These are phyloP conservation scores for Bradypodion ventrale DNA, from an alignment of 2,797 vertebrate genomes.

Conservation along the genomic window DNA sequence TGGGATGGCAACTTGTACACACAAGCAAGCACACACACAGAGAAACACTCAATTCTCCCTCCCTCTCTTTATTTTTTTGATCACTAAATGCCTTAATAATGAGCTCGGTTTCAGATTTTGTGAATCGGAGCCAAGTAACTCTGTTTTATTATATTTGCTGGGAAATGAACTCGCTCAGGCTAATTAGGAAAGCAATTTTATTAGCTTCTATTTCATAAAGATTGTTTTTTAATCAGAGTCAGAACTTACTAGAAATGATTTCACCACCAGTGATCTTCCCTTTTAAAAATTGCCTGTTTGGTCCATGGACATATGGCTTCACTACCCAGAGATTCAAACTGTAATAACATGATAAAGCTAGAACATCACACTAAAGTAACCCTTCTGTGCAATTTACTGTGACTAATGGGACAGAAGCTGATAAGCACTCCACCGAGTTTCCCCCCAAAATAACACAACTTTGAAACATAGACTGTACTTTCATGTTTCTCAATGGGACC, in stretches of 20 bases:
- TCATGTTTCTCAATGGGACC: background rate
- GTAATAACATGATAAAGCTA: slow-evolving; percentile 64
- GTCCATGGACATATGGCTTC: slow-evolving; percentile 61
- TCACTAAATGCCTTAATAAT: slow-evolving; percentile 83
- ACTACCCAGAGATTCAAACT: slow-evolving; percentile 65
- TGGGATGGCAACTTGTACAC: slow-evolving; percentile 79
- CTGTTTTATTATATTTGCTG: slow-evolving; percentile 85
- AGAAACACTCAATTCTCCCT: slow-evolving; percentile 62
- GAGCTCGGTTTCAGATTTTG: slow-evolving; percentile 83
- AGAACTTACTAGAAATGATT: slow-evolving; percentile 84
- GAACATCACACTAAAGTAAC: slow-evolving; percentile 65
- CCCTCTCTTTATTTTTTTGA: slow-evolving; percentile 29
- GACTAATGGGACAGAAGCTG: slow-evolving; percentile 66
- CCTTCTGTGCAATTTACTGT: slow-evolving; percentile 47
- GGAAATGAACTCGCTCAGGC: slow-evolving; percentile 84
- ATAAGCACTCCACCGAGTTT: slow-evolving; percentile 63
- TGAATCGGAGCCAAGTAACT: slow-evolving; percentile 83
- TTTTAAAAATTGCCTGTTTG: slow-evolving; percentile 58
- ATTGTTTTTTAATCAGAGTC: slow-evolving; percentile 86
- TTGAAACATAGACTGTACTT: slow-evolving; percentile 1
- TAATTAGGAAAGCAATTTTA: slow-evolving; percentile 86
- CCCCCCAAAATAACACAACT: slow-evolving; percentile 54
- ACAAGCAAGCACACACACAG: slow-evolving; percentile 61
- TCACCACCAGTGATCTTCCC: slow-evolving; percentile 32
- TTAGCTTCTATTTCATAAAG: slow-evolving; percentile 85